Base-by-base conservation (phyloP, 2,797 vertebrate genomes). In the Morus bassanus region DNA sequence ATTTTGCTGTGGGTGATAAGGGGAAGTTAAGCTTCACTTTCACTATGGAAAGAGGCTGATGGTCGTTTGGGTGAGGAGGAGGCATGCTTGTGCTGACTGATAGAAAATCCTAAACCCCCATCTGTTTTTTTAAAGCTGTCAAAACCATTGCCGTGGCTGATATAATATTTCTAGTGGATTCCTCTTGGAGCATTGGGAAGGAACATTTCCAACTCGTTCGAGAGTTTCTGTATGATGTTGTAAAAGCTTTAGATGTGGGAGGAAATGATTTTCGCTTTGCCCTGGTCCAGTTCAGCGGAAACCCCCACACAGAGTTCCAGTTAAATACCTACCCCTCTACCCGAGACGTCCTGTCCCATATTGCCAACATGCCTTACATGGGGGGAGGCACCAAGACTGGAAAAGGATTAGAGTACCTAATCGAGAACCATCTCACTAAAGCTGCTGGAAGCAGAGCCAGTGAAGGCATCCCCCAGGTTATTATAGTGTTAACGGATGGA, bases 161-260 rank as follows among this genome's bases (percentile, higher is more conserved):
- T 98, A 98, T 99, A 97, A 98, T 99, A 98, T 99, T 99, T 98
- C 99, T 99, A 98, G 99, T 99, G 98, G 99, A 99, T 98, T 98
- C 99, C 93, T 99, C 98, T 93, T 98, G 98, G 98, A 99, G 98
- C 98, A 97, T 98, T 97, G 98, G 98, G 93, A 93, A 98, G 89
- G 98, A 98, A 94, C 99, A 98, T 97, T 99, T 99, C 98, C 98
- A 98, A 94, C 98, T 98, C n/a, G 68, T 99, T 96, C 98, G 97
- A 96, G 97, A 98, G 95, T 99, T 99, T 98, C 97, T 99, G 37
- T 98, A 97, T 98, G 98, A 97, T 97, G 98, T 98, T 97, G 97
- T 98, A 97, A 97, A 98, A 91, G 97, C 98, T 91, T 98, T 99
- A 98, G 98, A 98, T 96, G 97, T 97, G 96, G 97, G 98, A 92